Evolutionary conservation across 2,113 vertebrate species (phyloP).

Genomic region (Nerophis ophidion): DNA sequence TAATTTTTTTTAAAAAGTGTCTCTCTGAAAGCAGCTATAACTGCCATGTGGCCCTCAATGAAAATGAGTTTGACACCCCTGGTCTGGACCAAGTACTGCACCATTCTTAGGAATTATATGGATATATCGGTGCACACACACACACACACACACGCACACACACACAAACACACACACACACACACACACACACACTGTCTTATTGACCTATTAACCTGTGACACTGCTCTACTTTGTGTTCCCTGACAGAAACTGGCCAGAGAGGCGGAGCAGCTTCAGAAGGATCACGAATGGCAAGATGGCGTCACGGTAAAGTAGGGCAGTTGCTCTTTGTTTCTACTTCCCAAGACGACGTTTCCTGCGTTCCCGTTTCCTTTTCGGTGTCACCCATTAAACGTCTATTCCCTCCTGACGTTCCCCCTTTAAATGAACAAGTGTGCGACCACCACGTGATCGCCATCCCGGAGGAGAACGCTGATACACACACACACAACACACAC

Average conservation of each 20-base stretch:
- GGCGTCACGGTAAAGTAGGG: slow-evolving; percentile 86
- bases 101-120: no score
- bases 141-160: slow-evolving; percentile 13
- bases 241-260: slow-evolving; percentile 81
- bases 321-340: slow-evolving; percentile 18
- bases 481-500: not conserved
- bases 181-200: slow-evolving; percentile 1
- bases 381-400: slow-evolving; percentile 2
- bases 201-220: slow-evolving; percentile 31
- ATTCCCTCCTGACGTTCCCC: slow-evolving; percentile 8
- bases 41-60: no score
- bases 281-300: slow-evolving; percentile 88
- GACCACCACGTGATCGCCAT: slow-evolving; percentile 62
- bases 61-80: no score
- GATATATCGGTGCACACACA: not conserved
- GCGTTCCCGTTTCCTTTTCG: slow-evolving; percentile 8
- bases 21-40: no score
- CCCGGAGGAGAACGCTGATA: slow-evolving; percentile 38
- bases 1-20: no score
- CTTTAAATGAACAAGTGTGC: not conserved
- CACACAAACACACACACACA: no score
- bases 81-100: no score
- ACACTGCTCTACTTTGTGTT: slow-evolving; percentile 46
- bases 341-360: slow-evolving; percentile 23
- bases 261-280: slow-evolving; percentile 91